Base-by-base conservation (phyloP, 2,888 invertebrate species). In the Eupithecia subumbrata region DNA sequence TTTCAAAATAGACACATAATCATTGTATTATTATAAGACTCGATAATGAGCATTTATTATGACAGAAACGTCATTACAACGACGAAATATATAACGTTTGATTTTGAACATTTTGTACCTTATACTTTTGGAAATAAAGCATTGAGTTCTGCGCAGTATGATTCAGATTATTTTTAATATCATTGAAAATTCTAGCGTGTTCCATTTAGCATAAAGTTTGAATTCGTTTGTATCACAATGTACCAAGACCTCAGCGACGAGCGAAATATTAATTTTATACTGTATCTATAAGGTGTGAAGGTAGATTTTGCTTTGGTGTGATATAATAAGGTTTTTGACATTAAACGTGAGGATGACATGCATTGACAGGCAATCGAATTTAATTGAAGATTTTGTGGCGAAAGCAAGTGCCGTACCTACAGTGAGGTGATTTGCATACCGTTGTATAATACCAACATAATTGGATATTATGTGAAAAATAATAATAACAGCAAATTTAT, bases 291-390 rank as follows among this genome's bases (percentile, higher is more conserved):
- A 12, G 18, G 0, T 0, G 7, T 22, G 71, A 80, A 43, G 60
- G 82, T 79, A 75, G 66, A 30, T 14, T 76, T 77, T 79, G 22
- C 7, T 40, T 18, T 5, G 22, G 18, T 0, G 2, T 9, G 34
- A 40, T 68, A 75, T 84, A 84, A 83, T 84, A 83, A 82, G 80
- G 81, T 81, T 84, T 82, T 82, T 79, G 83, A 82, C 81, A 81
- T 83, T 68, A 84, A 84, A 84, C 81, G 81, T 79, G 80, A 79
- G 79, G 81, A 80, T 86, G 86, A 83, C 82, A 82, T 81, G 83
- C 82, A 86, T 83, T 85, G 87, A 87, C 87, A 87, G 83, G 86
- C 84, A 82, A 83, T 85, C 78, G 71, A 77, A 76, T 81, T 80
- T 86, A 87, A 84, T 84, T 84, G 83, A 81, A 79, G 82, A 82